These are phyloP conservation scores for Drosophila kanekoi DNA, from an alignment of 2,888 invertebrate genomes.

Conservation along the genomic window DNA sequence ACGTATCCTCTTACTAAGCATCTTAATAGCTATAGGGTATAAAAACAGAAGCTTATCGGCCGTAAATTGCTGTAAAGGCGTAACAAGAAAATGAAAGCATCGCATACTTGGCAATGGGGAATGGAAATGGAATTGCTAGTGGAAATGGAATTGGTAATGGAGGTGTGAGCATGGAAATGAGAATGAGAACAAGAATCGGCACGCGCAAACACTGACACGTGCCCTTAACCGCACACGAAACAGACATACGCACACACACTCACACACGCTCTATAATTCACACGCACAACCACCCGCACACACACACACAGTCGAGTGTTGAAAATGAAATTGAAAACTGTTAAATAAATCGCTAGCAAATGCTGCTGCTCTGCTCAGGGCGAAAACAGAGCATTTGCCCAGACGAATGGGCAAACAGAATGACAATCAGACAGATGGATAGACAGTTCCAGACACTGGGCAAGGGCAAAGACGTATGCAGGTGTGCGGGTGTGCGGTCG, in stretches of 20 bases:
- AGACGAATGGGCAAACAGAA: conserved; percentile 45
- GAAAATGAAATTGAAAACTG: conserved; percentile 80
- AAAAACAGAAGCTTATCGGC: conserved; percentile 57
- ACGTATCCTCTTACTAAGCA: too few species aligned
- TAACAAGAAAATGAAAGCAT: conserved; percentile 60
- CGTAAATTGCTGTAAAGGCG: conserved; percentile 64
- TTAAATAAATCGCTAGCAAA: conserved; percentile 75
- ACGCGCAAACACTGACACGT: conserved; percentile 72
- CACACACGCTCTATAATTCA: conserved; percentile 17
- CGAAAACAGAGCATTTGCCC: conserved; percentile 29
- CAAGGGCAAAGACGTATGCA: conserved; percentile 3
- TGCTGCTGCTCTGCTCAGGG: conserved; percentile 41
- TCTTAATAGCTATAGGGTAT: conserved; percentile 26
- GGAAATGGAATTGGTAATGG: conserved; percentile 40
- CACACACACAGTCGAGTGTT: conserved; percentile 49
- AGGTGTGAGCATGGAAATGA: conserved; percentile 19
- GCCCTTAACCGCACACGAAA: conserved; percentile 61
- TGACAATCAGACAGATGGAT: conserved; percentile 30
- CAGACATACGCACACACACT: conserved; percentile 18
- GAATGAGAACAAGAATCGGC: conserved; percentile 46
- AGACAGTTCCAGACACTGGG: background rate
- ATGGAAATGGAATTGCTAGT: conserved; percentile 32
- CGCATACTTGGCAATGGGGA: conserved; percentile 58
- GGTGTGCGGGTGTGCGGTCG: background rate
- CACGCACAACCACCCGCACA: background rate